Evolutionary conservation across 1,140 invertebrate species (phyloP).

Genomic region (Pantala flavescens): DNA sequence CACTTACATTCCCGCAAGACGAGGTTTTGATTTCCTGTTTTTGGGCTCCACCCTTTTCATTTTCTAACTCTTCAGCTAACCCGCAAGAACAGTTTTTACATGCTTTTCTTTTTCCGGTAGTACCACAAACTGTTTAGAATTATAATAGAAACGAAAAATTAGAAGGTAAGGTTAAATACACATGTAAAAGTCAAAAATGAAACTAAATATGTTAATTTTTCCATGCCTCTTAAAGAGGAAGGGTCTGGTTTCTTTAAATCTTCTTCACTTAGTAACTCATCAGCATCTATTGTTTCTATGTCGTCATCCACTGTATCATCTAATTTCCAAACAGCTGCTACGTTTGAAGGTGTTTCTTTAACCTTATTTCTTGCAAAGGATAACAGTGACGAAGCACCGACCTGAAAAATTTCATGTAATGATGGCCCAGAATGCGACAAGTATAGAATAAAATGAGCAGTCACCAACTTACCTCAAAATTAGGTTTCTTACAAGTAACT

Average conservation of each 20-base stretch:
- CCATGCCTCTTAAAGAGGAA: slow-evolving; percentile 61
- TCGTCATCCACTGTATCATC: slow-evolving; percentile 53
- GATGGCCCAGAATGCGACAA: slow-evolving; percentile 19
- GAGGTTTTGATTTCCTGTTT: not conserved
- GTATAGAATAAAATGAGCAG: not conserved
- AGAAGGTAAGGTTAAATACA: not conserved
- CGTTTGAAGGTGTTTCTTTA: slow-evolving; percentile 42
- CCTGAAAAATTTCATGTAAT: slow-evolving; percentile 35
- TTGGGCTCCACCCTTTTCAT: slow-evolving; percentile 35
- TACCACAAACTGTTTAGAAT: slow-evolving; percentile 60
- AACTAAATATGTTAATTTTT: not conserved
- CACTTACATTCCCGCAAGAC: not conserved
- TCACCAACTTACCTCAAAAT: slow-evolving; percentile 41
- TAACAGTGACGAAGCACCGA: slow-evolving; percentile 50
- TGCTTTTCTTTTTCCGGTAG: slow-evolving; percentile 86
- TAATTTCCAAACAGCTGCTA: slow-evolving; percentile 57
- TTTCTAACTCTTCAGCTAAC: slow-evolving; percentile 80
- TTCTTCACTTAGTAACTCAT: slow-evolving; percentile 77
- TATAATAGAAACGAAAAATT: slow-evolving; percentile 11
- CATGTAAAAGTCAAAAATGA: not conserved
- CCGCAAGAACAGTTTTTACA: slow-evolving; percentile 98
- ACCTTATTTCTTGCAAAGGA: slow-evolving; percentile 33
- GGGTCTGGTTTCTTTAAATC: slow-evolving; percentile 80
- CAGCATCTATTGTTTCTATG: slow-evolving; percentile 74
- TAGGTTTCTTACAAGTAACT: slow-evolving; percentile 48